Conservation (phyloP, 2,797 vertebrate genomes). For the Sebastes matsubarae region DNA sequence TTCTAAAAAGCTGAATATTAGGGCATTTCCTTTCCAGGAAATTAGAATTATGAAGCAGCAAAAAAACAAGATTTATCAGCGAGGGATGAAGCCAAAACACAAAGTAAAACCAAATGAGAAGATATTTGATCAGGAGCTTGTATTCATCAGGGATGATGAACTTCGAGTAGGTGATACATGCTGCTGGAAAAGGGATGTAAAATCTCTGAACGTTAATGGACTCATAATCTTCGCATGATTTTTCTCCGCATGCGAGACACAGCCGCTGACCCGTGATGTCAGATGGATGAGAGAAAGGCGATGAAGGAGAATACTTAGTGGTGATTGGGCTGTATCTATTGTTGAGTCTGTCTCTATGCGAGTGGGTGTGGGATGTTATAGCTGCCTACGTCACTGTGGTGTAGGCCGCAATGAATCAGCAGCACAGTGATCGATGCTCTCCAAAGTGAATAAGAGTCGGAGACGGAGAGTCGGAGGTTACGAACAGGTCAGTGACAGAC, state of each 20-base stretch:
- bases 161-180: constrained; percentile 34
- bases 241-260: constrained; percentile 18
- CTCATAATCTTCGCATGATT: constrained; percentile 23
- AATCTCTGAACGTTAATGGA: constrained; percentile 20
- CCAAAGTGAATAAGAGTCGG: constrained; percentile 6
- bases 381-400: constrained; percentile 29
- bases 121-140: constrained; percentile 52
- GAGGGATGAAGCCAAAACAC: constrained; percentile 35
- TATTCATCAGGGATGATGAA: constrained; percentile 42
- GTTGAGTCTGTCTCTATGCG: background rate
- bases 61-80: constrained; percentile 39
- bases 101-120: constrained; percentile 50
- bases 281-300: constrained; percentile 18
- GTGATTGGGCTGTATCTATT: constrained; percentile 1
- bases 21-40: constrained; percentile 42
- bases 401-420: constrained; percentile 36
- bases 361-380: constrained; percentile 4
- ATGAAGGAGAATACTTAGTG: constrained; percentile 22
- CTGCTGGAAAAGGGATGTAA: constrained; percentile 22
- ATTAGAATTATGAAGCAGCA: constrained; percentile 37
- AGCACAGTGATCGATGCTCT: constrained; percentile 12
- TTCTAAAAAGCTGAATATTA: constrained; percentile 42
- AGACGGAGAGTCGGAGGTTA: constrained; percentile 44
- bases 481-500: constrained; percentile 36
- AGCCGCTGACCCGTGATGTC: constrained; percentile 14